A percentile compares a stretch with the other conserved stretches of the same genome.
These are phyloP conservation scores for Sepioteuthis lessoniana DNA, from an alignment of 2,888 invertebrate genomes.

Conservation along the genomic window DNA sequence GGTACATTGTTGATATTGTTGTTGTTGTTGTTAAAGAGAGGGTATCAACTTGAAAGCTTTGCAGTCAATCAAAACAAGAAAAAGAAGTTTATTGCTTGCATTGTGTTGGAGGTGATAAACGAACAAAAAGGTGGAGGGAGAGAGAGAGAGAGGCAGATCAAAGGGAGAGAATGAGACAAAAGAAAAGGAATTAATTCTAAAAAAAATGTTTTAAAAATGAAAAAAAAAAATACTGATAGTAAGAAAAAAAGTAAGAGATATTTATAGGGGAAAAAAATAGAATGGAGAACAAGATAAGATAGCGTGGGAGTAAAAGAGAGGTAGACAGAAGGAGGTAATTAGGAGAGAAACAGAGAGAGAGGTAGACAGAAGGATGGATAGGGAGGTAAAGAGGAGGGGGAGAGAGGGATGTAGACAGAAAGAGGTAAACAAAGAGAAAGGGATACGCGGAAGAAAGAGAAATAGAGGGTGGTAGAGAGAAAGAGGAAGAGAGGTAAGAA, in stretches of 20 bases:
- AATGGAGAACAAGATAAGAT: neutral
- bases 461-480: neutral
- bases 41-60: too few species aligned
- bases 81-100: too few species aligned
- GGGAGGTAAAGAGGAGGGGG: neutral
- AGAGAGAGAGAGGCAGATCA: neutral
- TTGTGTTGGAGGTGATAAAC: too few species aligned
- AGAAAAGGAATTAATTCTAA: too few species aligned
- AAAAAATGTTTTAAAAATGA: too few species aligned
- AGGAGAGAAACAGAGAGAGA: too few species aligned
- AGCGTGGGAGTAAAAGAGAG: neutral
- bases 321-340: too few species aligned
- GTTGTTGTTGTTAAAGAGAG: too few species aligned
- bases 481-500: neutral
- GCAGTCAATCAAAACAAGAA: too few species aligned
- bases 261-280: neutral
- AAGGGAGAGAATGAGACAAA: neutral
- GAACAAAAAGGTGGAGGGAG: neutral
- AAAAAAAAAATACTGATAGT: too few species aligned
- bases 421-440: neutral
- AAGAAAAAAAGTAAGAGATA: too few species aligned
- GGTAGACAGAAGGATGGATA: neutral
- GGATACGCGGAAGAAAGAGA: rapidly evolving
- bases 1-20: too few species aligned
- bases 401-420: neutral